Evolutionary conservation across 2,888 invertebrate genomes (phyloP).

Genomic region (Listrodromus nycthemerus): DNA sequence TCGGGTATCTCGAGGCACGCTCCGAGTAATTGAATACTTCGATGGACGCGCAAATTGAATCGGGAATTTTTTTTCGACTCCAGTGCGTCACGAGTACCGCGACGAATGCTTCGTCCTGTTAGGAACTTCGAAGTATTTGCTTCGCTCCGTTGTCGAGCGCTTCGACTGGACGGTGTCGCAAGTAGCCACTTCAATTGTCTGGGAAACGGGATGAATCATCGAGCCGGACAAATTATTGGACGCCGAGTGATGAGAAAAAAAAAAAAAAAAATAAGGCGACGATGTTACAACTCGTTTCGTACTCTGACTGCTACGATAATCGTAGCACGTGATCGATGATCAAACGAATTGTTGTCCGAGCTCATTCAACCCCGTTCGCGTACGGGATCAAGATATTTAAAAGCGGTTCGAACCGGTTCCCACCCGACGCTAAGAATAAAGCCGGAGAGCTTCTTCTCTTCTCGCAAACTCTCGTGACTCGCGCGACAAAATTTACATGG

Average conservation of each 20-base stretch:
- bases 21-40: no score
- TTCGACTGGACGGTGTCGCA: not conserved
- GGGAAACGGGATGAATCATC: conserved; percentile 8
- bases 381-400: conserved; percentile 61
- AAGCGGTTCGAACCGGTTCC: conserved; percentile 69
- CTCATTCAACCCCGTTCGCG: conserved; percentile 65
- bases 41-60: no score
- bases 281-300: conserved; percentile 4
- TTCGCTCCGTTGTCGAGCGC: not conserved
- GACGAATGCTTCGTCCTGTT: no score
- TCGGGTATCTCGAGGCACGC: no score
- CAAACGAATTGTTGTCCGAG: conserved; percentile 67
- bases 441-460: not conserved
- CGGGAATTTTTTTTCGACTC: no score
- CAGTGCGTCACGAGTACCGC: no score
- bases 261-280: no score
- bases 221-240: not conserved
- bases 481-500: not conserved
- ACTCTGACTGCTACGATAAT: not conserved
- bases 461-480: conserved; percentile 21
- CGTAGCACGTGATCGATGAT: conserved; percentile 63
- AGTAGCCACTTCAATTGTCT: not conserved
- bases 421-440: conserved; percentile 62
- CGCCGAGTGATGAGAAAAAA: not conserved
- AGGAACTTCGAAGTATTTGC: no score